phyloP scores from a whole-genome alignment of 2,888 invertebrate genomes.

The Amblyjoppa fuscipennis region DNA sequence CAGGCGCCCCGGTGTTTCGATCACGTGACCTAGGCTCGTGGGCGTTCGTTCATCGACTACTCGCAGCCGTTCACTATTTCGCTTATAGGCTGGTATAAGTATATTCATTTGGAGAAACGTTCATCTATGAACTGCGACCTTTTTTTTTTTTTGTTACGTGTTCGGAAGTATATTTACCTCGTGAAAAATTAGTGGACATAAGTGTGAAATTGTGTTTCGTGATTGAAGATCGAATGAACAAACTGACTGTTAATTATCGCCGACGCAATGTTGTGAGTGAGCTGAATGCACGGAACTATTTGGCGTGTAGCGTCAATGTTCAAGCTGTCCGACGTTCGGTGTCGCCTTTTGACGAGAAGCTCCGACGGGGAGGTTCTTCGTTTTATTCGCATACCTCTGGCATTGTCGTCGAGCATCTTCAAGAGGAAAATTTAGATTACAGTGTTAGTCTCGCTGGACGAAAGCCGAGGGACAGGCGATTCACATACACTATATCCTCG shows the following conservation, averaged over 20 bases:
- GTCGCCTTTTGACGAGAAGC: background rate
- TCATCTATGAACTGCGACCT: too few species aligned
- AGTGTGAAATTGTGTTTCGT: too few species aligned
- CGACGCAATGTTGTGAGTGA: slow-evolving; percentile 7
- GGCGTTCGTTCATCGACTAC: too few species aligned
- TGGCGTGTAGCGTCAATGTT: background rate
- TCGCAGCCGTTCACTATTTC: too few species aligned
- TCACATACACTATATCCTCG: slow-evolving; percentile 11
- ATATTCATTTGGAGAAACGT: too few species aligned
- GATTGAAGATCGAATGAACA: too few species aligned
- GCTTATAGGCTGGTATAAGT: too few species aligned
- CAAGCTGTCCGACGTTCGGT: background rate
- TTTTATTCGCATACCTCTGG: background rate
- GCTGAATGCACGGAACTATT: background rate
- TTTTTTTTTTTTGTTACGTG: too few species aligned
- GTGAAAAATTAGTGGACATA: too few species aligned
- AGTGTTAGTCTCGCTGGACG: slow-evolving; percentile 64
- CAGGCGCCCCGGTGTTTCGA: too few species aligned
- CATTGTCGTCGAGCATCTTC: slow-evolving; percentile 29
- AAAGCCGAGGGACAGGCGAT: slow-evolving; percentile 37
- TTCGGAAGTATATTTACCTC: too few species aligned
- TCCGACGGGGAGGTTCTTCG: background rate
- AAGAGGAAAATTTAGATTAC: slow-evolving; percentile 69
- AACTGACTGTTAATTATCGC: slow-evolving; percentile 71
- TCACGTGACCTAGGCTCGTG: too few species aligned